Percentiles rank a stretch among this genome's conserved stretches.
phyloP scores from a whole-genome alignment of 2,888 invertebrate species.

The Diaprepes abbreviatus region DNA sequence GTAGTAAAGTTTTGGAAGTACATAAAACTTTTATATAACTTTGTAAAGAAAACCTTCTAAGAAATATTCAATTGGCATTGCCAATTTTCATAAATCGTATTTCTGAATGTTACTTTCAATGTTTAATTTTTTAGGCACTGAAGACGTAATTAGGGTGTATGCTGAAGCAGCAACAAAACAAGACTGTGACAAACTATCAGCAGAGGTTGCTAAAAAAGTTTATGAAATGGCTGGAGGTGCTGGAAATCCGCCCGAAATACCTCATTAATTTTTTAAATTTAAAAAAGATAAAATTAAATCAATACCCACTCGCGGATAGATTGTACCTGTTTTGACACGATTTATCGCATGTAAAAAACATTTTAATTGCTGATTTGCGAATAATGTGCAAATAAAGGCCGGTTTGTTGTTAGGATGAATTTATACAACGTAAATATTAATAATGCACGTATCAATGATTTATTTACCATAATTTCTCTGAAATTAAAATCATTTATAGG shows the following conservation, averaged over 20 bases:
- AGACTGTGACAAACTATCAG: slow-evolving; percentile 74
- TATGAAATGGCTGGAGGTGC: slow-evolving; percentile 85
- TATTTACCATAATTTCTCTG: no score
- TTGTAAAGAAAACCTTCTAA: no score
- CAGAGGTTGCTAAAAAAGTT: slow-evolving; percentile 82
- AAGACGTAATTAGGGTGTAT: slow-evolving; percentile 96
- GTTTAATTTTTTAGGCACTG: slow-evolving; percentile 85
- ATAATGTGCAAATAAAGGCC: neutral
- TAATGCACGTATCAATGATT: no score
- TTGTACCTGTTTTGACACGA: neutral
- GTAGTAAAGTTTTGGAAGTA: neutral
- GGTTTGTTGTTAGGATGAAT: neutral
- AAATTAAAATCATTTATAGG: no score
- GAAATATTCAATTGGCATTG: no score
- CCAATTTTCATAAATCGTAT: neutral
- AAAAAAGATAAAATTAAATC: neutral
- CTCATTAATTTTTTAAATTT: slow-evolving; percentile 38
- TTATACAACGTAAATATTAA: no score
- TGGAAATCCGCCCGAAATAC: slow-evolving; percentile 73
- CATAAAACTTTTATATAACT: no score
- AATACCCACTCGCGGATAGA: neutral
- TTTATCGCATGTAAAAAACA: neutral
- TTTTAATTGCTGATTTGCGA: neutral
- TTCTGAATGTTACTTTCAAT: neutral
- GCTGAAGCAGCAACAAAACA: slow-evolving; percentile 89